Evolutionary conservation across 2,113 vertebrate species (phyloP).

Genomic region (Prunella himalayana): DNA sequence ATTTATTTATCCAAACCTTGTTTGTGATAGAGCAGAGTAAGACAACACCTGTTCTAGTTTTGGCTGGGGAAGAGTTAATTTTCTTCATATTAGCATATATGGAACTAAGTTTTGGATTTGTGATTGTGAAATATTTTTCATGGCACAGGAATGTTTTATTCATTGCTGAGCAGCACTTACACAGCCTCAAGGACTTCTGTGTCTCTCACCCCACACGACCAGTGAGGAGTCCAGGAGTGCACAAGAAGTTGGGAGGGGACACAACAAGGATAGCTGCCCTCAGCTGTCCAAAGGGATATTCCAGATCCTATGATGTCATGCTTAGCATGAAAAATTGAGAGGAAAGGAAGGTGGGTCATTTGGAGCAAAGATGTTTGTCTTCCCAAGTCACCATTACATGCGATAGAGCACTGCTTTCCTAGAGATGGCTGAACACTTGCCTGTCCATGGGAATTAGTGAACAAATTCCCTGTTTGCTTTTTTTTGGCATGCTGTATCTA

Average conservation of each 20-base stretch:
- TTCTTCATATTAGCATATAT: background rate
- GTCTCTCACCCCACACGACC: accelerated
- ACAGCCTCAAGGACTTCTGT: background rate
- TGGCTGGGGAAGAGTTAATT: background rate
- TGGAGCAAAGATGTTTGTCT: background rate
- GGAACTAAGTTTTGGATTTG: background rate
- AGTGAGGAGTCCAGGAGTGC: background rate
- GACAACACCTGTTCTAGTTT: background rate
- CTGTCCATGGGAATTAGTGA: background rate
- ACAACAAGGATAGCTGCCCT: background rate
- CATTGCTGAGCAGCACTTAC: background rate
- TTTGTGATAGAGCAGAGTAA: background rate
- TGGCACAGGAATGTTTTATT: background rate
- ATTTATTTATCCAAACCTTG: background rate
- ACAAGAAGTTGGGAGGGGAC: background rate
- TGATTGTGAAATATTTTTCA: background rate
- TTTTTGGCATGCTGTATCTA: background rate
- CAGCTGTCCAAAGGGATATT: background rate
- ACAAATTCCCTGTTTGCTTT: background rate
- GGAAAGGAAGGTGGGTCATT: background rate
- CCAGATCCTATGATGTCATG: background rate
- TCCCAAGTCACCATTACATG: background rate
- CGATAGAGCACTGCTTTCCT: background rate
- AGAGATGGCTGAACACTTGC: background rate
- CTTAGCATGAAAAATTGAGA: background rate